These are phyloP conservation scores for Eupeodes corollae DNA, from an alignment of 1,140 invertebrate species.

Conservation along the genomic window DNA sequence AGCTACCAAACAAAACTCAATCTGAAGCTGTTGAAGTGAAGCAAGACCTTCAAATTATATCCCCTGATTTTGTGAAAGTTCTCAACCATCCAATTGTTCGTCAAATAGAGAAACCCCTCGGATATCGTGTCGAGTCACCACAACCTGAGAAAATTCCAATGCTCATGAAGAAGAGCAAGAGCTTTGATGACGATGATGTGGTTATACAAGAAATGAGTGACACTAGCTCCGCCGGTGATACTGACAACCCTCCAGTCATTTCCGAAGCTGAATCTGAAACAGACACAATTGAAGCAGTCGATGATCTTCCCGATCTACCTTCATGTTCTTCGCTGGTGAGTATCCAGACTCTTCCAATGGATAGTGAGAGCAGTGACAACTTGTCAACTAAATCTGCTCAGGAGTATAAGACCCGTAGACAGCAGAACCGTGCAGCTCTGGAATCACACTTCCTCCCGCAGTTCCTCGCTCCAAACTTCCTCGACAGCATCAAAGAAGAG, in stretches of 20 bases:
- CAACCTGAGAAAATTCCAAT: too few species aligned
- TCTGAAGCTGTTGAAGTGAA: too few species aligned
- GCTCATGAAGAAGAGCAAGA: slow-evolving; percentile 20
- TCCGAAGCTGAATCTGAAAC: slow-evolving; percentile 38
- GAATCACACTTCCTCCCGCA: slow-evolving; percentile 45
- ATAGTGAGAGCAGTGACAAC: not conserved
- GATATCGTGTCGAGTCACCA: too few species aligned
- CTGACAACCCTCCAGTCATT: slow-evolving; percentile 24
- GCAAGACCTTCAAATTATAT: too few species aligned
- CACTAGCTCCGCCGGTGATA: slow-evolving; percentile 3
- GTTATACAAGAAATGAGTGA: slow-evolving; percentile 32
- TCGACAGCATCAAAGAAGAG: slow-evolving; percentile 53
- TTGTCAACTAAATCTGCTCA: not conserved
- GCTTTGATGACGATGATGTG: slow-evolving; percentile 30
- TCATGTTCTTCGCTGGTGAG: too few species aligned
- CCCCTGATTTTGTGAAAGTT: too few species aligned
- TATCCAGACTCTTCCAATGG: slow-evolving; percentile 2
- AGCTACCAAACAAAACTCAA: too few species aligned
- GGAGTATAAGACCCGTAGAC: slow-evolving; percentile 14
- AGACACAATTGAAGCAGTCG: slow-evolving; percentile 8
- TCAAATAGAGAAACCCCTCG: too few species aligned
- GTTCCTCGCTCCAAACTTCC: slow-evolving; percentile 41
- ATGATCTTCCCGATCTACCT: too few species aligned
- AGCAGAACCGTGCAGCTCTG: slow-evolving; percentile 41
- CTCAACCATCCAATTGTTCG: too few species aligned